Base-by-base conservation (phyloP, 2,113 vertebrate species). In the Siniperca chuatsi region DNA sequence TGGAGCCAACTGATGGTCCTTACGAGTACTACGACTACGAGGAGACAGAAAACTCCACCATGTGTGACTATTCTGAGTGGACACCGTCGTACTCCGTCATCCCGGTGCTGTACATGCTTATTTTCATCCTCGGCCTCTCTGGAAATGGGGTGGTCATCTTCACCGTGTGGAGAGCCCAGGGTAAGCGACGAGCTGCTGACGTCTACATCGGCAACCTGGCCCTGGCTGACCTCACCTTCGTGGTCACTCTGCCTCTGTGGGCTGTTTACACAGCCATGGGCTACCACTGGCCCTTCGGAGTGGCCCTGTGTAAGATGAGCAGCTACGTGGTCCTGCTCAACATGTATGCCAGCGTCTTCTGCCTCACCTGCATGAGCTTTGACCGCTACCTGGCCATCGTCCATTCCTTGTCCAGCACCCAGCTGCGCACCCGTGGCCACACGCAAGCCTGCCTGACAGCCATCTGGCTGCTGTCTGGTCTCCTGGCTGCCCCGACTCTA, bases 261-360 rank as follows among this genome's bases (percentile, higher is more conserved):
- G 97, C 97, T 0, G 96, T 96, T 2, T 97, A 97, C 95, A 96
- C 97, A 0, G 96, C 95, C 62, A 93, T 96, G 88, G 92, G 93
- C 78, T 97, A 97, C 94, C 95, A 97, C 96, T 97, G 97, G 97
- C 96, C 96, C 10, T 97, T 97, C 37, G 96, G 97, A 1, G 89
- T 93, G 75, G 95, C 93, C 1, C 95, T 97, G 50, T 97, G 97
- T 76, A 97, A 97, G 94, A 92, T 97, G 90, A 97, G 97, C 95
- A 97, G 96, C 94, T 97, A 95, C 60, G 89, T 97, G 85, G 95
- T 97, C 42, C 93, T 97, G 82, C 96, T 97, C 87, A 96, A 97
- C 95, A 96, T 97, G 96, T 97, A 96, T 29, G 95, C 97, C 92
- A 97, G 97, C 33, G 96, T 97, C 90, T 97, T 97, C 95, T 97